phyloP scores from a whole-genome alignment of 2,888 invertebrate species.

The Odontocerum albicorne region DNA sequence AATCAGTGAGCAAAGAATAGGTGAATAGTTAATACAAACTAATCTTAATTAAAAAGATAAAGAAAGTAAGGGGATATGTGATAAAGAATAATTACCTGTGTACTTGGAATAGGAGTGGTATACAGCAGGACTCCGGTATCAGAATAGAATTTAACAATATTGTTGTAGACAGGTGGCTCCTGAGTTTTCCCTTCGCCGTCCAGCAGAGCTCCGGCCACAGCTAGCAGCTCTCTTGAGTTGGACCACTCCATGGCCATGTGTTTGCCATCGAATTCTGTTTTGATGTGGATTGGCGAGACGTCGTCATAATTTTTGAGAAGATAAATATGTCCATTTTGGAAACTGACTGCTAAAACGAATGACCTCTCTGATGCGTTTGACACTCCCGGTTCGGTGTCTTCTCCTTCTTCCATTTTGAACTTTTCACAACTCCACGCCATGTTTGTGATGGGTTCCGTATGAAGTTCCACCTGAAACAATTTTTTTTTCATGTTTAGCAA shows the following conservation, averaged over 20 bases:
- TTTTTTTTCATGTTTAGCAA: no score
- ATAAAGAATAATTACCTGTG: constrained; percentile 64
- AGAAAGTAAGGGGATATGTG: no score
- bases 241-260: constrained; percentile 95
- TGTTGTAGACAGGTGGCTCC: constrained; percentile 65
- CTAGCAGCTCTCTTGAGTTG: constrained; percentile 88
- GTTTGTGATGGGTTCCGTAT: constrained; percentile 81
- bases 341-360: constrained; percentile 84
- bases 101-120: constrained; percentile 75
- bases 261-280: constrained; percentile 77
- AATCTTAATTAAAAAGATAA: no score
- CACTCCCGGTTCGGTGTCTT: constrained; percentile 66
- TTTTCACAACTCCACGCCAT: constrained; percentile 98
- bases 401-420: constrained; percentile 96
- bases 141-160: constrained; percentile 89
- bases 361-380: constrained; percentile 62
- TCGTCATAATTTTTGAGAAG: constrained; percentile 92
- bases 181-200: constrained; percentile 43
- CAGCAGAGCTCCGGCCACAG: constrained; percentile 79
- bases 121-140: constrained; percentile 82
- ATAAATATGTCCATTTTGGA: constrained; percentile 88
- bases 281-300: constrained; percentile 83
- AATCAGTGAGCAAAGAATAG: no score
- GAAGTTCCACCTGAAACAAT: constrained; percentile 66
- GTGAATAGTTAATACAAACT: no score